Percentiles rank a stretch among this genome's conserved stretches.
Conservation (phyloP, 2,888 invertebrate species). For the Crocallis elinguaria region DNA sequence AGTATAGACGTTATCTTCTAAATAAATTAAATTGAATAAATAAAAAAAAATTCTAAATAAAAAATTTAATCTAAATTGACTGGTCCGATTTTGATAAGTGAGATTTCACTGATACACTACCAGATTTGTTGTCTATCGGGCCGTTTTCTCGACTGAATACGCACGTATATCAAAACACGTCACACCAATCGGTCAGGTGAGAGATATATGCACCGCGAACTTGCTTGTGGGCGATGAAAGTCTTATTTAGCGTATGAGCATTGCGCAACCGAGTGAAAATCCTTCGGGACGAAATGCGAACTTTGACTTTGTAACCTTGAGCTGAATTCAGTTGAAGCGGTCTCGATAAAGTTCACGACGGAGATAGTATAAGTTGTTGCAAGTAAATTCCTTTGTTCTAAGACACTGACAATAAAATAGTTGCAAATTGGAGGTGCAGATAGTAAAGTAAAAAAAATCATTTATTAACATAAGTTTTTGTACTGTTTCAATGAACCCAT, state of each 20-base stretch:
- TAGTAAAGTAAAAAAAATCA: no score
- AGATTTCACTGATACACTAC: not conserved
- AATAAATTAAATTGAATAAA: no score
- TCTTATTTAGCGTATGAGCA: not conserved
- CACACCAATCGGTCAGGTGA: slow-evolving; percentile 45
- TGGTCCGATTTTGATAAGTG: not conserved
- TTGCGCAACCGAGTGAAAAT: slow-evolving; percentile 8
- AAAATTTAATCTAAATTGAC: no score
- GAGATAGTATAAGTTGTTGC: slow-evolving; percentile 1
- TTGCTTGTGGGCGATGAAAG: not conserved
- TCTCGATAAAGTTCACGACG: not conserved
- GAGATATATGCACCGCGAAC: slow-evolving; percentile 16
- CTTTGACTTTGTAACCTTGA: slow-evolving; percentile 35
- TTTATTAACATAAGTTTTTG: no score
- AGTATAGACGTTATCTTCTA: no score
- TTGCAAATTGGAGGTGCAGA: no score
- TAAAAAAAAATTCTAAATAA: no score
- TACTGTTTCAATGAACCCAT: no score
- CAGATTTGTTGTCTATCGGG: slow-evolving; percentile 26
- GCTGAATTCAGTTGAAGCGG: slow-evolving; percentile 10
- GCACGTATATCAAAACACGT: slow-evolving; percentile 22
- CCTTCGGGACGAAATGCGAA: slow-evolving; percentile 28
- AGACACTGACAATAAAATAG: no score
- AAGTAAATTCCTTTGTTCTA: not conserved
- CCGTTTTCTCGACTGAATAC: not conserved